Conservation (phyloP, 2,888 invertebrate species). For the Galerucella nymphaeae region DNA sequence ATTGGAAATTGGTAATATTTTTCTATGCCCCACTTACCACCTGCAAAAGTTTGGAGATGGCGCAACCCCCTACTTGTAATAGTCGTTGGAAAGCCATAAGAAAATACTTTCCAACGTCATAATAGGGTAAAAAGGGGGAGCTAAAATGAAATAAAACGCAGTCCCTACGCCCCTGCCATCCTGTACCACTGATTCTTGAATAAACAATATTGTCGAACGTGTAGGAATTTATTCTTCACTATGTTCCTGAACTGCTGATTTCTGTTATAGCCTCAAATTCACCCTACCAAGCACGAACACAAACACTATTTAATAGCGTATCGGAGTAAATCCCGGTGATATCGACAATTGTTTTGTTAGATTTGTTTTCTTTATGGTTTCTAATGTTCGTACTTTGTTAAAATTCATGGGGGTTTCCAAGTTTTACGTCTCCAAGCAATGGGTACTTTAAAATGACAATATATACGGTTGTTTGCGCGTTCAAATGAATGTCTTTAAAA, state of each 20-base stretch:
- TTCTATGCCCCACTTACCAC: too few relatives aligned
- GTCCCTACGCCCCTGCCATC: too few relatives aligned
- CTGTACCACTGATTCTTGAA: neutral
- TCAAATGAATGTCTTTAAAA: neutral
- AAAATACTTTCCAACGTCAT: too few relatives aligned
- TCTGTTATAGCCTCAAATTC: constrained; percentile 5
- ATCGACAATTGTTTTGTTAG: constrained; percentile 17
- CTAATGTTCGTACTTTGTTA: neutral
- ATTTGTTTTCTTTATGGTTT: constrained; percentile 4
- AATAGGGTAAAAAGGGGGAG: too few relatives aligned
- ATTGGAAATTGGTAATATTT: too few relatives aligned
- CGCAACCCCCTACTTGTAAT: too few relatives aligned
- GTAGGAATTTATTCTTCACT: neutral
- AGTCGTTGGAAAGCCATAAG: too few relatives aligned
- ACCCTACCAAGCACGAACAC: constrained; percentile 3
- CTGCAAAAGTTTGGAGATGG: too few relatives aligned
- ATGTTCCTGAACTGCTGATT: neutral
- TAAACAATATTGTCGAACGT: neutral
- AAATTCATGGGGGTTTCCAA: neutral
- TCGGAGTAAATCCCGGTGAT: neutral
- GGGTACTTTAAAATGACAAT: constrained; percentile 1
- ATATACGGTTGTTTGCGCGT: neutral
- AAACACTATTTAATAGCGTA: constrained; percentile 1
- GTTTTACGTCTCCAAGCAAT: neutral
- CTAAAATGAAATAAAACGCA: too few relatives aligned